Evolutionary conservation across 2,113 vertebrate species (phyloP), one percentile per base, ranked within the genome.

Genomic region (Theristicus caerulescens): DNA sequence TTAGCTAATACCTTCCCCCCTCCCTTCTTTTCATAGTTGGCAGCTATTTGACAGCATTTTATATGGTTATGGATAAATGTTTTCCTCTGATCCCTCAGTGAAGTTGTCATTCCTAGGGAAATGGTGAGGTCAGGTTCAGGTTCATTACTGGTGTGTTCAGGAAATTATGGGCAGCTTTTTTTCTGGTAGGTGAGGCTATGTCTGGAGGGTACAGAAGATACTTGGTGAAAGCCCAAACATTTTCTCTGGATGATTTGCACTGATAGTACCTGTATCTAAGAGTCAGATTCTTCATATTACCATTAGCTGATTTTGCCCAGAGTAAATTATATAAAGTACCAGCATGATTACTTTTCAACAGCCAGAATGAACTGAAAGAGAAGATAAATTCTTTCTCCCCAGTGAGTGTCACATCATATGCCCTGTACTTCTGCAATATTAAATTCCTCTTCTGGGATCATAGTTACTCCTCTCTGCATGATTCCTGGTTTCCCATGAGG

Each of bases 251-350:
- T 80, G 18, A 22, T 54, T 66, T 65, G 38, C n/a, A 32, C 9
- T 49, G 20, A 31, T 61, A 61, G 31, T 54, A 54, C 25, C 31
- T 54, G 25, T n/a, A 66, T 44, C 32, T 17, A n/a, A 22, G 11
- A 65, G 24, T 54, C 38, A 66, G 61, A 44, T 54, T 65, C 38
- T 65, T 65, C 3, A 2, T n/a, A 54, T n/a, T 65, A 65, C 5
- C 24, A n/a, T 25, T n/a, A 62, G 13, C 27, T 46, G n/a, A 67
- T 79, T 66, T 72, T 55, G 14, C 70, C 24, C 0, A 0, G 5
- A 27, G 9, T 24, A 32, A 82, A 20, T 46, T 61, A n/a, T 40
- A 67, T 31, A 51, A 82, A 51, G 16, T 55, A 40, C 19, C 32
- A 44, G n/a, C 20, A n/a, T 0, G 0, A 29, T 38, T 79, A 49